These are phyloP conservation scores for Pemphigus obesinymphae DNA, from an alignment of 1,140 invertebrate genomes.

Conservation along the genomic window DNA sequence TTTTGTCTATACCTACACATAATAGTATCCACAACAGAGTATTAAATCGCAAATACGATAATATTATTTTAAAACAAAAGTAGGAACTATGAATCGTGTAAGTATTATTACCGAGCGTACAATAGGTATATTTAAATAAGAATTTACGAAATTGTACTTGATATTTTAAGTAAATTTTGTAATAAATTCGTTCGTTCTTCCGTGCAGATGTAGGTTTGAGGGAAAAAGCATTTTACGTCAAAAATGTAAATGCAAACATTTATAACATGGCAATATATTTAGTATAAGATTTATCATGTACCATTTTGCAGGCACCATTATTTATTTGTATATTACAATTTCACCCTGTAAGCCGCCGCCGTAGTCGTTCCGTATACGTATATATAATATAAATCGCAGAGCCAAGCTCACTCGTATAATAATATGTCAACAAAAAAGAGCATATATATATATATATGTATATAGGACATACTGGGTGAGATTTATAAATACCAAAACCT, in stretches of 20 bases:
- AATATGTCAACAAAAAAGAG: neutral
- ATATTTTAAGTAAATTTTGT: neutral
- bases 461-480: neutral
- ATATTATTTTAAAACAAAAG: too few relatives aligned
- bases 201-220: too few relatives aligned
- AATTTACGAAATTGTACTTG: neutral
- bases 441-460: too few relatives aligned
- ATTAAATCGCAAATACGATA: too few relatives aligned
- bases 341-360: neutral
- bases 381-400: too few relatives aligned
- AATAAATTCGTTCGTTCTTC: neutral
- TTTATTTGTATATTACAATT: constrained; percentile 26
- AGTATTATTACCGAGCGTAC: too few relatives aligned
- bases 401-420: neutral
- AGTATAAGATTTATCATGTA: constrained; percentile 14
- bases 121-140: too few relatives aligned
- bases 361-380: neutral
- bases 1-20: too few relatives aligned
- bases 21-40: too few relatives aligned
- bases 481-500: constrained; percentile 12
- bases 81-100: too few relatives aligned
- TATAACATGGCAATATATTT: neutral
- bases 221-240: neutral
- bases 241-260: neutral
- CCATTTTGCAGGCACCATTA: neutral